Percentiles rank a stretch among this genome's conserved stretches.
Evolutionary conservation across 2,113 vertebrate species (phyloP).

Genomic region (Theristicus caerulescens): DNA sequence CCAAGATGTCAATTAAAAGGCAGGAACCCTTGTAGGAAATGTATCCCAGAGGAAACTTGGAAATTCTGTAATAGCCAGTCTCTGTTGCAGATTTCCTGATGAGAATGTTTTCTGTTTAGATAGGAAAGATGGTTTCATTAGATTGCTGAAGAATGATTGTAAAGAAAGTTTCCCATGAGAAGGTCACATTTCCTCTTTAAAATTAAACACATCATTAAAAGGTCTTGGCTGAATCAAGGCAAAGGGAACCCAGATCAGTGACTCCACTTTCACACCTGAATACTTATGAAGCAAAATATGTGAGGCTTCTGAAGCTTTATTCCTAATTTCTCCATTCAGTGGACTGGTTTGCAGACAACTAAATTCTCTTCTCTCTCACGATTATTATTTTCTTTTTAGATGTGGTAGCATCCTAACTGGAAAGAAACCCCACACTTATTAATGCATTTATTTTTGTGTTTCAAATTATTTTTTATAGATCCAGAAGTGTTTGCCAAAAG

Average conservation of each 20-base stretch:
- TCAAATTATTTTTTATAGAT: not conserved
- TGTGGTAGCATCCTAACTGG: not conserved
- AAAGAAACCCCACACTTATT: not conserved
- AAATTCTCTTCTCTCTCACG: not conserved
- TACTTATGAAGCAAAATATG: not conserved
- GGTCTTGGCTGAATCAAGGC: not conserved
- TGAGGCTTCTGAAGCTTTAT: not conserved
- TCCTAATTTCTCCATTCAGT: not conserved
- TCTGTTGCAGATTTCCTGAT: not conserved
- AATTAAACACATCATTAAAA: slow-evolving; percentile 44
- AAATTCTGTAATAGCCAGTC: not conserved
- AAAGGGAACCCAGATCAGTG: not conserved
- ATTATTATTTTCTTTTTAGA: not conserved
- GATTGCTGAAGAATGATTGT: not conserved
- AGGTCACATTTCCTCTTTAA: slow-evolving; percentile 17
- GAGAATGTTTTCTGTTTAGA: not conserved
- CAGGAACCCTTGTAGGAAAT: not conserved
- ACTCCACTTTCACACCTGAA: slow-evolving; percentile 3
- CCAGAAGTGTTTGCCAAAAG: not conserved
- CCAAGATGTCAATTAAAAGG: not conserved
- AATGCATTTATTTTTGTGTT: not conserved
- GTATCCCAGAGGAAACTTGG: not conserved
- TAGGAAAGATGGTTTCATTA: not conserved
- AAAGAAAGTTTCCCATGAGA: not conserved
- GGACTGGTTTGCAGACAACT: not conserved